Conservation (phyloP, 2,888 invertebrate species). For the Nasonia oneida region DNA sequence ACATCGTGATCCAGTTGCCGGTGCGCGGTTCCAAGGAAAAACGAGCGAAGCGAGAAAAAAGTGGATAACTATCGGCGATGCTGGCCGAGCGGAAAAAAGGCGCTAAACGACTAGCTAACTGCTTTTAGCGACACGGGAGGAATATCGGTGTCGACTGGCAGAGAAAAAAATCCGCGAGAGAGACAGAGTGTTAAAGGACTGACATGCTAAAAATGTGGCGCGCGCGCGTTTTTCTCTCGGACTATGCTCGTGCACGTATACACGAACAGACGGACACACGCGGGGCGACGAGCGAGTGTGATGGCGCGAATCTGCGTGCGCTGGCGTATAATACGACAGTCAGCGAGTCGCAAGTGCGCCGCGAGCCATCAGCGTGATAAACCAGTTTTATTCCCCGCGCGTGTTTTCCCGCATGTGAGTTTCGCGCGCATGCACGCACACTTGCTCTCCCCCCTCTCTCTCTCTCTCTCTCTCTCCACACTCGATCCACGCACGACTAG, state of each 20-base stretch:
- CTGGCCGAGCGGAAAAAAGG: too few species aligned
- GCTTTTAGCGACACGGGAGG: neutral
- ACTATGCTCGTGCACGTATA: neutral
- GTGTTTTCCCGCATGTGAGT: constrained; percentile 23
- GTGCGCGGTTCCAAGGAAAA: neutral
- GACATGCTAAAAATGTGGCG: neutral
- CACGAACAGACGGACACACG: neutral
- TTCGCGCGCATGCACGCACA: constrained; percentile 22
- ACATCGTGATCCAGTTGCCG: neutral
- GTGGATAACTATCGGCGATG: neutral
- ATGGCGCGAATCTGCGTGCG: neutral
- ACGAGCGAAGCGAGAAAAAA: neutral
- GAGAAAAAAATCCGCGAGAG: neutral
- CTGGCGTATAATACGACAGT: neutral
- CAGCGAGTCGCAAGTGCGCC: neutral
- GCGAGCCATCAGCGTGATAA: constrained; percentile 18
- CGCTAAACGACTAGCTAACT: neutral
- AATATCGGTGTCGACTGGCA: neutral
- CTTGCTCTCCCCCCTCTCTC: neutral
- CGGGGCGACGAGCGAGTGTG: neutral
- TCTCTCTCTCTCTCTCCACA: neutral
- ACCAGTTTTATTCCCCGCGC: constrained; percentile 48
- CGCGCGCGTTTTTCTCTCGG: neutral
- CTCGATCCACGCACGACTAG: neutral
- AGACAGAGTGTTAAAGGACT: neutral